Conservation (phyloP, 2,888 invertebrate species). For the Aleiodes testaceus region DNA sequence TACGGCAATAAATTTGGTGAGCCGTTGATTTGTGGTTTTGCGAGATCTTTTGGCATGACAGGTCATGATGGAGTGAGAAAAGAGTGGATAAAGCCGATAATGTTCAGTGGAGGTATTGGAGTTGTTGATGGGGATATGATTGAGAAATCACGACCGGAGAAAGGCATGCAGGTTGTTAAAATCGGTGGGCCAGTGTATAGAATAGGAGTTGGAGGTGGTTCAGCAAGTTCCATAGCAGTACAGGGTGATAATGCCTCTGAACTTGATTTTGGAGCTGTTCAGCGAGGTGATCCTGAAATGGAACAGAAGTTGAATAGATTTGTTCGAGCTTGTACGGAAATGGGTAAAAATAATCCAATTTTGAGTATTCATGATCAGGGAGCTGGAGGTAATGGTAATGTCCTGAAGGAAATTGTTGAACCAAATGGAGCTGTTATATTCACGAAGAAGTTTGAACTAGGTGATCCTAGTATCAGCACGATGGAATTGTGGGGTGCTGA, state of each 20-base stretch:
- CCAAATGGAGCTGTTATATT: conserved; percentile 95
- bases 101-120: conserved; percentile 98
- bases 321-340: conserved; percentile 92
- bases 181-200: conserved; percentile 98
- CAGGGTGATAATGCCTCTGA: conserved; percentile 91
- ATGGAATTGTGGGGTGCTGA: conserved; percentile 99
- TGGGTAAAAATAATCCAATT: conserved; percentile 88
- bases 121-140: conserved; percentile 89
- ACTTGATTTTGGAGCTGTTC: conserved; percentile 97
- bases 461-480: conserved; percentile 94
- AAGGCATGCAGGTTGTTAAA: conserved; percentile 93
- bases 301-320: conserved; percentile 97
- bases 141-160: conserved; percentile 83
- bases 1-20: conserved; percentile 99
- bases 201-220: conserved; percentile 99
- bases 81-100: conserved; percentile 98
- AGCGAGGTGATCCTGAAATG: conserved; percentile 98
- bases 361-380: conserved; percentile 98
- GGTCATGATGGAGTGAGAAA: conserved; percentile 77
- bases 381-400: conserved; percentile 98
- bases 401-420: conserved; percentile 96
- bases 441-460: conserved; percentile 89
- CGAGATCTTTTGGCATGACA: conserved; percentile 89
- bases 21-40: conserved; percentile 93
- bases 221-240: conserved; percentile 95